Evolutionary conservation across 2,113 vertebrate genomes (phyloP).

Genomic region (Eptesicus fuscus): DNA sequence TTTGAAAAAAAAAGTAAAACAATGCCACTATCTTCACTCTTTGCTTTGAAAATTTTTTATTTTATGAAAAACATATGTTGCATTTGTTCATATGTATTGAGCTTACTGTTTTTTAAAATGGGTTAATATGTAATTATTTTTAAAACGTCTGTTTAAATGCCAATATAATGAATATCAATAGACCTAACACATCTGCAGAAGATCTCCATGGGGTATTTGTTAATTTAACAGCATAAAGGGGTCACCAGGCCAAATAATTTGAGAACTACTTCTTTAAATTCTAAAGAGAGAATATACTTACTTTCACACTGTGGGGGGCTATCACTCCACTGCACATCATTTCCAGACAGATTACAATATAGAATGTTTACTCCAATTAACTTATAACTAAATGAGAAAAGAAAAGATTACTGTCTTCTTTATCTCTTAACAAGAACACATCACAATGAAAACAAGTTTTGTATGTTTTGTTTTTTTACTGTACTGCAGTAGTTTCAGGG

Average conservation of each 20-base stretch:
- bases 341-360: neutral
- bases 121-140: neutral
- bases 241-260: neutral
- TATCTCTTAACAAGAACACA: neutral
- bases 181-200: neutral
- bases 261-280: neutral
- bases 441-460: neutral
- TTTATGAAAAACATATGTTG: neutral
- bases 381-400: slow-evolving; percentile 48
- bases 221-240: neutral
- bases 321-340: rapidly evolving
- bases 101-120: neutral
- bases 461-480: neutral
- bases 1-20: neutral
- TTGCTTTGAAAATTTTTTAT: neutral
- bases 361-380: neutral
- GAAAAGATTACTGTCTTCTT: neutral
- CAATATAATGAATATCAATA: neutral
- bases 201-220: neutral
- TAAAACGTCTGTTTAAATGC: neutral
- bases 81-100: neutral
- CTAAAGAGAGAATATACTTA: slow-evolving; percentile 30
- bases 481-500: neutral
- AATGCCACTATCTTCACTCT: neutral
- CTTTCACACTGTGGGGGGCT: neutral